Evolutionary conservation across 2,888 invertebrate species (phyloP).

Genomic region (Ectemnius cavifrons): DNA sequence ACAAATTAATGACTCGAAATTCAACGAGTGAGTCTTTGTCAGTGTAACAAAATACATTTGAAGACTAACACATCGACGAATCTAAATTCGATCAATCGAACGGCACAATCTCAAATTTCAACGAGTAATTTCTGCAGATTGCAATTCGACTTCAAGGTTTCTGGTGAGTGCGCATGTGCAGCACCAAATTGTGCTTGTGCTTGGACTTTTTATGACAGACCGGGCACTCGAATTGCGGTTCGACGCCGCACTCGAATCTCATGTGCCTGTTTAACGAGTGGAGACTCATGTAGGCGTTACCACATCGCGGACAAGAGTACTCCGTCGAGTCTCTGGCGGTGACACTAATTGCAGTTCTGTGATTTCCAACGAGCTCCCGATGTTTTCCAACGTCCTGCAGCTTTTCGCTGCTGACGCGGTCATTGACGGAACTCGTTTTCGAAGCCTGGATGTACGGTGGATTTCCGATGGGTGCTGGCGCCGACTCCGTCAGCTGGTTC

Average conservation of each 20-base stretch:
- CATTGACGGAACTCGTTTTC: slow-evolving; percentile 2
- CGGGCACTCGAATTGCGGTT: slow-evolving; percentile 82
- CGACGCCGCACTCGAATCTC: slow-evolving; percentile 82
- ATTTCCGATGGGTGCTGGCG: not conserved
- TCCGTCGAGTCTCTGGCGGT: slow-evolving; percentile 39
- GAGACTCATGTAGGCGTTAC: slow-evolving; percentile 81
- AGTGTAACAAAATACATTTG: not conserved
- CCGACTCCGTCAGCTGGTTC: slow-evolving; percentile 52
- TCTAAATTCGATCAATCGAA: not conserved
- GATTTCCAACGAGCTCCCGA: slow-evolving; percentile 12
- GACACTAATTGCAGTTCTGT: slow-evolving; percentile 26
- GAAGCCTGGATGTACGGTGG: not conserved
- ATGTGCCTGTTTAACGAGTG: slow-evolving; percentile 81
- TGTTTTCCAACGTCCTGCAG: slow-evolving; percentile 14
- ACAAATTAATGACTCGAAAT: no score
- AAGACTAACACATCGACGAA: not conserved
- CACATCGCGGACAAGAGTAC: slow-evolving; percentile 80
- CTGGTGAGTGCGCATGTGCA: slow-evolving; percentile 79
- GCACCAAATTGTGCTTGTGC: slow-evolving; percentile 79
- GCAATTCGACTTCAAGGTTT: slow-evolving; percentile 58
- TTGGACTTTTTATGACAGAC: slow-evolving; percentile 82
- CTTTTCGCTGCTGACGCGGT: slow-evolving; percentile 15
- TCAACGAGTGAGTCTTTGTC: no score
- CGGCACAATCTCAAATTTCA: not conserved
- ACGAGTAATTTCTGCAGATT: not conserved